Evolutionary conservation across 2,888 invertebrate species (phyloP).

Genomic region (Caenorhabditis virilis): DNA sequence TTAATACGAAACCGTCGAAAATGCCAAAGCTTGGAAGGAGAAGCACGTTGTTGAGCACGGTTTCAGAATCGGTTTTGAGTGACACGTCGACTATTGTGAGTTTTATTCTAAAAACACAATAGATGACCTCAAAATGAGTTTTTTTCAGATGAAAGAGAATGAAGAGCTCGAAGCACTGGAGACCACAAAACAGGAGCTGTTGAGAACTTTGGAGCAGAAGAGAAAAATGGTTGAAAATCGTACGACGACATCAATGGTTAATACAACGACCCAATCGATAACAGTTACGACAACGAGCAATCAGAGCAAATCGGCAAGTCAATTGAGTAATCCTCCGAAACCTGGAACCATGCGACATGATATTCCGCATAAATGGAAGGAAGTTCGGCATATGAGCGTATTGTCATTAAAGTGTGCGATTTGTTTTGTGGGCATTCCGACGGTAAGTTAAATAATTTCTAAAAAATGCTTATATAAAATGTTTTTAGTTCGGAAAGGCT

Average conservation of each 20-base stretch:
- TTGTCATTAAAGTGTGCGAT: slow-evolving; percentile 45
- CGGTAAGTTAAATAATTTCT: slow-evolving; percentile 5
- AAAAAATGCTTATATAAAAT: background rate
- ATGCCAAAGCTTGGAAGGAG: slow-evolving; percentile 48
- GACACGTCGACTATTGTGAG: slow-evolving; percentile 26
- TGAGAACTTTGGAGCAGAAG: slow-evolving; percentile 18
- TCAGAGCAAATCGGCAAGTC: slow-evolving; percentile 13
- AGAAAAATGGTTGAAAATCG: slow-evolving; percentile 12
- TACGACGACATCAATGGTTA: background rate
- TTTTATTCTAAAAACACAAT: background rate
- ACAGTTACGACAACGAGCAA: background rate
- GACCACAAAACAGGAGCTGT: slow-evolving; percentile 20
- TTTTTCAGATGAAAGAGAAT: slow-evolving; percentile 29
- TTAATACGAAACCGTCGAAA: slow-evolving; percentile 46
- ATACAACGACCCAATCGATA: background rate
- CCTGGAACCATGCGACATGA: slow-evolving; percentile 45
- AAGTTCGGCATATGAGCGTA: slow-evolving; percentile 34
- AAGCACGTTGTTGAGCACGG: slow-evolving; percentile 38
- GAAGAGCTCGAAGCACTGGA: slow-evolving; percentile 28
- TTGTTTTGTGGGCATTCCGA: slow-evolving; percentile 46
- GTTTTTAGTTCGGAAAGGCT: slow-evolving; percentile 33
- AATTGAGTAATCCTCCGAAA: background rate
- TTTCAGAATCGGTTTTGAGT: slow-evolving; percentile 27
- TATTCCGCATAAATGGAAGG: slow-evolving; percentile 51
- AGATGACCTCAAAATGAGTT: background rate